Percentiles rank a stretch among this genome's conserved stretches.
These are phyloP conservation scores for Neomicropteryx cornuta DNA, from an alignment of 1,140 invertebrate genomes.

Conservation along the genomic window DNA sequence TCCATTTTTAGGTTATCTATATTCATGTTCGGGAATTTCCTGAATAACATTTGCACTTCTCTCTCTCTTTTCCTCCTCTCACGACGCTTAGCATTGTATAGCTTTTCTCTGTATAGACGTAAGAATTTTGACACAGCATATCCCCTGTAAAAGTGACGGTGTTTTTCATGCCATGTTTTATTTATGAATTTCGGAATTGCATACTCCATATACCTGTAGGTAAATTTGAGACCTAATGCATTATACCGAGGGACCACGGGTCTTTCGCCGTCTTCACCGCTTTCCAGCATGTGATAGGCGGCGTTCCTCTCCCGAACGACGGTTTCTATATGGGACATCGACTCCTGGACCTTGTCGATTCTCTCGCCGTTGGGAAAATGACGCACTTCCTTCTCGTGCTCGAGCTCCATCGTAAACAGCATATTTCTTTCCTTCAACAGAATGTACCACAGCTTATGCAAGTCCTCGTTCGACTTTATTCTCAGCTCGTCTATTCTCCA, in stretches of 20 bases:
- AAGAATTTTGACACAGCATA: constrained; percentile 52
- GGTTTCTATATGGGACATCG: constrained; percentile 89
- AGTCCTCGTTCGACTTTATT: constrained; percentile 90
- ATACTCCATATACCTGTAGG: constrained; percentile 29
- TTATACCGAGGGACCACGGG: constrained; percentile 46
- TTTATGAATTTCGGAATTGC: constrained; percentile 37
- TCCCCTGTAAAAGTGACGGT: constrained; percentile 32
- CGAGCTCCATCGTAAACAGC: constrained; percentile 92
- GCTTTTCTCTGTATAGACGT: constrained; percentile 52
- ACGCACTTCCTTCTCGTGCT: constrained; percentile 52
- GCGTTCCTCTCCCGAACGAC: constrained; percentile 88
- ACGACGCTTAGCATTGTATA: constrained; percentile 43
- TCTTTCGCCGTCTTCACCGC: constrained; percentile 71
- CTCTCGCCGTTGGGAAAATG: constrained; percentile 92
- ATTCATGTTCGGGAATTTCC: constrained; percentile 66
- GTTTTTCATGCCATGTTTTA: constrained; percentile 44
- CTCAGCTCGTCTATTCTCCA: constrained; percentile 89
- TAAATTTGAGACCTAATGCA: constrained; percentile 45
- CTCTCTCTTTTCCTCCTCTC: constrained; percentile 45
- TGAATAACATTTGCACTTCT: constrained; percentile 55
- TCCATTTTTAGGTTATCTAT: constrained; percentile 54
- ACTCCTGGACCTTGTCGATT: constrained; percentile 89
- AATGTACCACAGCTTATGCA: constrained; percentile 97
- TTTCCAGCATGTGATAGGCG: constrained; percentile 86
- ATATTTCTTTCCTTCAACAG: constrained; percentile 95